phyloP scores from a whole-genome alignment of 1,140 invertebrate species.

The Drosophila sproati region DNA sequence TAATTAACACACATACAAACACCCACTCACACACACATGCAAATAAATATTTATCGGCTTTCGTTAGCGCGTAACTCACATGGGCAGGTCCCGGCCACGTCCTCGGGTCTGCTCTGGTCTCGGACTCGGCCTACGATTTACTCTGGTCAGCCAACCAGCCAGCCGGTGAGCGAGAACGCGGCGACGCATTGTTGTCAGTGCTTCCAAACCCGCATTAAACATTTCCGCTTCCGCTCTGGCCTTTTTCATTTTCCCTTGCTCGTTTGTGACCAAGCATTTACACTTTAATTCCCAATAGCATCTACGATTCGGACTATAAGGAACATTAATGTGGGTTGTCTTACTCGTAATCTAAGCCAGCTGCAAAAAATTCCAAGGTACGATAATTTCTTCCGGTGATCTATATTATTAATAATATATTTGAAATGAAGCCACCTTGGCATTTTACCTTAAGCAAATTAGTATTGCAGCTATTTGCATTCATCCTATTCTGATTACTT shows the following conservation, averaged over 20 bases:
- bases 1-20: slow-evolving; percentile 66
- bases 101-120: background rate
- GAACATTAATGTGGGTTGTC: slow-evolving; percentile 10
- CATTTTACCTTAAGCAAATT: too few relatives aligned
- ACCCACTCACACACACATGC: slow-evolving; percentile 33
- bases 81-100: slow-evolving; percentile 25
- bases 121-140: background rate
- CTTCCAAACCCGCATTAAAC: slow-evolving; percentile 53
- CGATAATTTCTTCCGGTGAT: background rate
- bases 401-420: background rate
- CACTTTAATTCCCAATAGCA: slow-evolving; percentile 41
- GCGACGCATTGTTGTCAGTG: slow-evolving; percentile 22
- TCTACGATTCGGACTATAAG: slow-evolving; percentile 12
- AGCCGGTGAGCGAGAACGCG: slow-evolving; percentile 25
- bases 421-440: too few relatives aligned
- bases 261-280: slow-evolving; percentile 26
- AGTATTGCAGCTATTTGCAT: too few relatives aligned
- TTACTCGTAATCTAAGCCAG: background rate
- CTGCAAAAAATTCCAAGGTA: background rate
- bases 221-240: slow-evolving; percentile 54
- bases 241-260: slow-evolving; percentile 35
- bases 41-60: slow-evolving; percentile 77
- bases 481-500: too few relatives aligned
- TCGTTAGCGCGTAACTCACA: slow-evolving; percentile 54
- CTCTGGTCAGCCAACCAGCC: slow-evolving; percentile 17